Conservation (phyloP, 2,113 vertebrate genomes). For the Pelusios castaneus region DNA sequence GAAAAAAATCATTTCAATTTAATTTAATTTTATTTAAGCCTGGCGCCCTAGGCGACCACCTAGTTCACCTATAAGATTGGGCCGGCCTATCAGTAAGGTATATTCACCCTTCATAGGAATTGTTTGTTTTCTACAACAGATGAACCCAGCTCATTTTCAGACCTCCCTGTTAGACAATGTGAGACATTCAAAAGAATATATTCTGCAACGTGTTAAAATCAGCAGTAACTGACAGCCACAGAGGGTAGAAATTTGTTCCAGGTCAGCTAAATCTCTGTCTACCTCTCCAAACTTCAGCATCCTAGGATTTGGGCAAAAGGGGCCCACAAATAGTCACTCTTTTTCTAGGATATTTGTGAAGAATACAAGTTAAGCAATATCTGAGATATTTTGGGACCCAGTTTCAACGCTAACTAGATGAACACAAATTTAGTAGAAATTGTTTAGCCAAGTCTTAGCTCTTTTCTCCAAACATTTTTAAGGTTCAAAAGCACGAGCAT, state of each 20-base stretch:
- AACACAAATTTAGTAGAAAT: constrained; percentile 11
- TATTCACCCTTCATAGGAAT: constrained; percentile 10
- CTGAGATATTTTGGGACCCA: neutral
- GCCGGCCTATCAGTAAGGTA: neutral
- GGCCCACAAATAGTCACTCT: neutral
- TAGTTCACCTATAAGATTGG: too few relatives aligned
- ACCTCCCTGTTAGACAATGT: neutral
- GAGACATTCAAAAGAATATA: constrained; percentile 31
- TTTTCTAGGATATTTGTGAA: constrained; percentile 17
- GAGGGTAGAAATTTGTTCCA: constrained; percentile 42
- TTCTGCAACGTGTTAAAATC: constrained; percentile 17
- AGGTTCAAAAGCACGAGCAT: neutral
- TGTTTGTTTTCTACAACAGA: neutral
- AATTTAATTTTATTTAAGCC: too few relatives aligned
- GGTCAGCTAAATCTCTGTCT: constrained; percentile 43
- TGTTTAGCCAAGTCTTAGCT: neutral
- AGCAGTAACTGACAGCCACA: constrained; percentile 33
- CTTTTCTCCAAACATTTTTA: neutral
- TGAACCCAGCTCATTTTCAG: neutral
- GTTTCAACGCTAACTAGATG: constrained; percentile 7
- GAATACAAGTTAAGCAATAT: neutral
- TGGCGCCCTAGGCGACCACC: too few relatives aligned
- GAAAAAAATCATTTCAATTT: too few relatives aligned
- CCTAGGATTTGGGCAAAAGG: neutral
- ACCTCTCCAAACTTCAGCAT: constrained; percentile 28